Percentiles rank a stretch among this genome's conserved stretches.
Conservation (phyloP, 2,797 vertebrate genomes). For the Pangasius krempfi region DNA sequence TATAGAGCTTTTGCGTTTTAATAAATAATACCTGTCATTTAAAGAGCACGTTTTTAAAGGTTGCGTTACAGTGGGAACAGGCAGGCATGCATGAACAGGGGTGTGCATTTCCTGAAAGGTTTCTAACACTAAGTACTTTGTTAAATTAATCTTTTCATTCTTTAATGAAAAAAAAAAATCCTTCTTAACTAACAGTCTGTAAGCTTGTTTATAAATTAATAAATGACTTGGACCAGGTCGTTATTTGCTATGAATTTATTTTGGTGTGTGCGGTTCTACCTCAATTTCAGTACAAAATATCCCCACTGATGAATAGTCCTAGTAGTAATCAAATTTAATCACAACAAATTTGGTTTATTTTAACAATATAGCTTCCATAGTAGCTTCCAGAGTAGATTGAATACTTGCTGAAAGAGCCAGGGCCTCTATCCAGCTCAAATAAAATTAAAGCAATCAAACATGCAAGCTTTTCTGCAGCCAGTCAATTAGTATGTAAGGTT, state of each 20-base stretch:
- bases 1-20: background rate
- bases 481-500: background rate
- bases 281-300: background rate
- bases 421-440: background rate
- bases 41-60: background rate
- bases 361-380: background rate
- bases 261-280: background rate
- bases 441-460: conserved; percentile 18
- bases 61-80: background rate
- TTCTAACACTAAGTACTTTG: background rate
- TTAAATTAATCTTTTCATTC: background rate
- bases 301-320: too few species aligned
- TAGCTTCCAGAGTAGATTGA: too few species aligned
- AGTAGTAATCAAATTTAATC: background rate
- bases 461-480: background rate
- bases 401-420: background rate
- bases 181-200: background rate
- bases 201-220: background rate
- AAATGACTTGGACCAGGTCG: background rate
- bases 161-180: background rate
- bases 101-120: background rate
- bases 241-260: background rate
- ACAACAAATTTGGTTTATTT: background rate
- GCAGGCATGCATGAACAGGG: background rate
- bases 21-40: background rate